Evolutionary conservation across 2,113 vertebrate genomes (phyloP), one percentile per base, ranked within the genome.

Genomic region (Rhea pennata): DNA sequence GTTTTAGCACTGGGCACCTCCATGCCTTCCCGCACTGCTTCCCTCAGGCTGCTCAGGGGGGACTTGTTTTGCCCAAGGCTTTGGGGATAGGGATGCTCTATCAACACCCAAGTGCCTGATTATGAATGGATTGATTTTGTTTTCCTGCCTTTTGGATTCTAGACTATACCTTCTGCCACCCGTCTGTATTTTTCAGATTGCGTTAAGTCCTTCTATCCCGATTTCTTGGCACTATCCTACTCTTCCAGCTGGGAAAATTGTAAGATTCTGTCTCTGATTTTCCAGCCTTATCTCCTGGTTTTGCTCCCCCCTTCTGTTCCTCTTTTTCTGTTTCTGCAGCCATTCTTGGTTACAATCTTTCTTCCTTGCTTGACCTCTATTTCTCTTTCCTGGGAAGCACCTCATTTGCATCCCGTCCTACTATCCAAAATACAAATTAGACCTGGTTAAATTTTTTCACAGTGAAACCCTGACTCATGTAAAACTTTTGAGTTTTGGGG

Each of bases 361-460:
- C 64, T 74, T 83, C 27, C 53, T 21, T 0, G 3, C 42, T 36
- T 80, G 67, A 82, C 51, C 69, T 79, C 77, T 92, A 23, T 83
- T 88, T 88, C 59, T 87, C 73, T 90, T 90, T 80, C 80, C 71
- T 78, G 17, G 67, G 82, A 87, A 83, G 78, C 15, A 51, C 46
- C n/a, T 88, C 42, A 67, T 73, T 94, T 95, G 64, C 81, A 77
- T 95, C 9, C 84, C 87, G 67, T 76, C 87, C 36, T 69, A 73
- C 67, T 64, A 77, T 44, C 53, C 62, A 95, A 65, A 64, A 62
- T 92, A 82, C 66, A 95, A 80, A 93, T 81, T 61, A 88, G 75
- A 88, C 70, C 59, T 33, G 62, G 10, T 79, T 93, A 88, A 71
- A 71, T 59, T 44, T 91, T 75, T 66, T 84, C 58, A 46, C 50